A percentile compares a stretch with the other conserved stretches of the same genome.
These are phyloP conservation scores for Vulpes ferrilata DNA, from an alignment of 2,113 vertebrate species.

Conservation along the genomic window DNA sequence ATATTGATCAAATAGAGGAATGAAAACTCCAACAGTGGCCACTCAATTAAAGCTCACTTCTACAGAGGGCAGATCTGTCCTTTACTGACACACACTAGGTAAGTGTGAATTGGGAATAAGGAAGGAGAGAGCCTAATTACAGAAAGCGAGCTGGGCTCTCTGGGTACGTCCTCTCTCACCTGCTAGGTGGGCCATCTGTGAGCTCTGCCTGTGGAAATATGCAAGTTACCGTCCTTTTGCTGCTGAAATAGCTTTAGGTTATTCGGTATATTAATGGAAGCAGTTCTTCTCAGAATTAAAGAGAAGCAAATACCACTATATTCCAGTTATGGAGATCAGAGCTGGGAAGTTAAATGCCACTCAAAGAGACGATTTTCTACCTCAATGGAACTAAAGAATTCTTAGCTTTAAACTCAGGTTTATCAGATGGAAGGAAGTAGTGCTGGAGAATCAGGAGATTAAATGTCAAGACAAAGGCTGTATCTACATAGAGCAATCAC, in stretches of 20 bases:
- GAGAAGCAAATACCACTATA: constrained; percentile 59
- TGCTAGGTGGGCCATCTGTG: constrained; percentile 53
- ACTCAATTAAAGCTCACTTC: constrained; percentile 39
- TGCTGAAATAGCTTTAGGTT: constrained; percentile 62
- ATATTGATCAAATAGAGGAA: neutral
- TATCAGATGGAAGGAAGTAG: constrained; percentile 68
- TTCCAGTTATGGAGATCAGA: constrained; percentile 70
- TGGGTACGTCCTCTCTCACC: constrained; percentile 24
- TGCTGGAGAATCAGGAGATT: constrained; percentile 52
- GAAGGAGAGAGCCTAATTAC: neutral
- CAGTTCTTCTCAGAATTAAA: constrained; percentile 55
- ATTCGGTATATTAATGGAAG: constrained; percentile 56
- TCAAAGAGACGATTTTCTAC: constrained; percentile 65
- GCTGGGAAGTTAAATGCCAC: constrained; percentile 66
- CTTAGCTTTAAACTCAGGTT: constrained; percentile 52
- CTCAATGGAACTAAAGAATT: constrained; percentile 68
- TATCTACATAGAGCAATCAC: constrained; percentile 29
- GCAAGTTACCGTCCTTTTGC: constrained; percentile 11
- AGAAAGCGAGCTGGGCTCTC: neutral
- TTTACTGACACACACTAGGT: neutral
- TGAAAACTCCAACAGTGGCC: neutral
- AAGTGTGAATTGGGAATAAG: neutral
- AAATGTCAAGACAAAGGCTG: constrained; percentile 32
- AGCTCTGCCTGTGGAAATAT: constrained; percentile 32
- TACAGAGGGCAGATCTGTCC: neutral